Percentiles rank a stretch among this genome's conserved stretches.
These are phyloP conservation scores for Pluvianellus socialis DNA, from an alignment of 2,113 vertebrate species.

Conservation along the genomic window DNA sequence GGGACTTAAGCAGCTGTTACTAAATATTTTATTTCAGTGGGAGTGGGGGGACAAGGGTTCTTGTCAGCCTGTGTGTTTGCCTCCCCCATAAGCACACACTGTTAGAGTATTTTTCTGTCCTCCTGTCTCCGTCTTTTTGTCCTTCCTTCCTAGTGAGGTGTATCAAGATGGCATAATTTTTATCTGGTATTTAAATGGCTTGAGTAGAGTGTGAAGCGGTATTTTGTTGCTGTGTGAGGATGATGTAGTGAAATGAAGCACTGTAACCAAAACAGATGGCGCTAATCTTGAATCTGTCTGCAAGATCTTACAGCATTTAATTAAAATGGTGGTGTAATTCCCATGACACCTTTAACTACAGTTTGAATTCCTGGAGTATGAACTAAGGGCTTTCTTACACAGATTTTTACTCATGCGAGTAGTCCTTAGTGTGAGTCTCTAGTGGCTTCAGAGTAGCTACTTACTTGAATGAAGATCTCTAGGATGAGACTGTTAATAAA, in stretches of 20 bases:
- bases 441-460: conserved; percentile 30
- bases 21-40: not conserved
- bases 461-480: conserved; percentile 18
- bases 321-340: conserved; percentile 68
- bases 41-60: not conserved
- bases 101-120: not conserved
- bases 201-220: conserved; percentile 15
- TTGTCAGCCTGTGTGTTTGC: not conserved
- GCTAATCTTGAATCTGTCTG: conserved; percentile 68
- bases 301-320: conserved; percentile 68
- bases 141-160: not conserved
- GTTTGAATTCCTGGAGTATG: conserved; percentile 61
- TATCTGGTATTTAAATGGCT: conserved; percentile 29
- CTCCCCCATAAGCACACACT: not conserved
- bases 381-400: conserved; percentile 52
- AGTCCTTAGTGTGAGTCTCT: conserved; percentile 5
- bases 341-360: conserved; percentile 62
- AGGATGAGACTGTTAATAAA: not conserved
- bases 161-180: not conserved
- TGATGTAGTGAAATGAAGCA: conserved; percentile 32
- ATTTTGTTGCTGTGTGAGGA: conserved; percentile 42
- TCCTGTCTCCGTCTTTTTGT: not conserved
- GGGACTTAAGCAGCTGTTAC: not conserved
- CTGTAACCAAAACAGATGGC: conserved; percentile 68
- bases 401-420: conserved; percentile 47